Evolutionary conservation across 2,888 invertebrate genomes (phyloP).

Genomic region (Hypena proboscidalis): DNA sequence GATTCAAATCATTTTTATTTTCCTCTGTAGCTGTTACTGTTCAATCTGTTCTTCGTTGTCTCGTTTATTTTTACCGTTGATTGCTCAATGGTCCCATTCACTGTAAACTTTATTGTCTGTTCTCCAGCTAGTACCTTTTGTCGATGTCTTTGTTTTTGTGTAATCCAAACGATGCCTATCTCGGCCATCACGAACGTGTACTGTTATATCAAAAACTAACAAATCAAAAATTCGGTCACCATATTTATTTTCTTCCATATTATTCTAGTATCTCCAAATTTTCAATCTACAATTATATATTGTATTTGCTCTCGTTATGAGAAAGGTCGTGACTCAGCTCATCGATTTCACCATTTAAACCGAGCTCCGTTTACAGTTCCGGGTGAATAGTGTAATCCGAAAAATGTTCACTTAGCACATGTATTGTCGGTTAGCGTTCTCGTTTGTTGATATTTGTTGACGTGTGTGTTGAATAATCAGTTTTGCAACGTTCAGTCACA

Average conservation of each 20-base stretch:
- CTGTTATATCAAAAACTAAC: conserved; percentile 65
- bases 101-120: conserved; percentile 58
- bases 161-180: conserved; percentile 64
- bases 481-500: conserved; percentile 70
- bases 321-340: conserved; percentile 53
- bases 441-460: conserved; percentile 43
- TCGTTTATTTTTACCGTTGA: conserved; percentile 65
- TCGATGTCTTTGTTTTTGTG: conserved; percentile 62
- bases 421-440: conserved; percentile 11
- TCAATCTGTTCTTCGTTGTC: conserved; percentile 50
- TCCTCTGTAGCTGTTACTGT: conserved; percentile 45
- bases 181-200: conserved; percentile 66
- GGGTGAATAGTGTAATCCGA: conserved; percentile 9
- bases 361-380: conserved; percentile 31
- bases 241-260: conserved; percentile 57
- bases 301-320: conserved; percentile 52
- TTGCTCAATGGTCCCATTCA: conserved; percentile 60
- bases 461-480: conserved; percentile 72
- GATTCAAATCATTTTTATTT: conserved; percentile 43
- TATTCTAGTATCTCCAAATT: conserved; percentile 52
- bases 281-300: conserved; percentile 60
- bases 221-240: conserved; percentile 60
- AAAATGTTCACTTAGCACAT: background rate
- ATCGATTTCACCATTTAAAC: conserved; percentile 48
- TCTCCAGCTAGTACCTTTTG: conserved; percentile 52